Evolutionary conservation across 2,888 invertebrate species (phyloP).

Genomic region (Sminthurides aquaticus): DNA sequence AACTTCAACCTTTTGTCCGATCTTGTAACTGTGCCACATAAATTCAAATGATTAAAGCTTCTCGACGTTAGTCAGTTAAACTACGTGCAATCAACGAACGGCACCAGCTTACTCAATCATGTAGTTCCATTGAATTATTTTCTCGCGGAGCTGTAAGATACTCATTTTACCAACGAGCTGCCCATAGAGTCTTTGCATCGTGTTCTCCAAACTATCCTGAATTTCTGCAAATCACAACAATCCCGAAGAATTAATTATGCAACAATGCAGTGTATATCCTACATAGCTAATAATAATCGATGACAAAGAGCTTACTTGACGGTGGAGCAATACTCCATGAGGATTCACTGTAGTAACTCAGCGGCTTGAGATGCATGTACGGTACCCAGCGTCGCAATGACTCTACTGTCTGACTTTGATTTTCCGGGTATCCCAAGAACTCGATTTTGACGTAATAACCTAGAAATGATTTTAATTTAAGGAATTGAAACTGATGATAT

Average conservation of each 20-base stretch:
- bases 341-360: neutral
- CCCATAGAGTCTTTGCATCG: neutral
- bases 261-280: neutral
- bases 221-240: neutral
- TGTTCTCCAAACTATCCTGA: neutral
- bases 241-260: neutral
- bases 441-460: constrained; percentile 18
- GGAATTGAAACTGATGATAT: too few species aligned
- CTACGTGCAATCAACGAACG: too few species aligned
- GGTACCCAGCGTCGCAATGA: constrained; percentile 2
- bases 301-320: neutral
- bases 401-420: neutral
- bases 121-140: too few species aligned
- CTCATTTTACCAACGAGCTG: neutral
- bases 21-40: constrained; percentile 2
- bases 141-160: too few species aligned
- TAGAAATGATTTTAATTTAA: too few species aligned
- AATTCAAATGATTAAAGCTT: too few species aligned
- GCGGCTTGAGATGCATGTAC: neutral
- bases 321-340: neutral
- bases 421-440: constrained; percentile 9
- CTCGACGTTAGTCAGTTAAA: too few species aligned
- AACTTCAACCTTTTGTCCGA: constrained; percentile 8
- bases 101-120: too few species aligned
- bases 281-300: neutral